Conservation (phyloP, 2,113 vertebrate genomes). For the Cyphomyrus discorhynchus region DNA sequence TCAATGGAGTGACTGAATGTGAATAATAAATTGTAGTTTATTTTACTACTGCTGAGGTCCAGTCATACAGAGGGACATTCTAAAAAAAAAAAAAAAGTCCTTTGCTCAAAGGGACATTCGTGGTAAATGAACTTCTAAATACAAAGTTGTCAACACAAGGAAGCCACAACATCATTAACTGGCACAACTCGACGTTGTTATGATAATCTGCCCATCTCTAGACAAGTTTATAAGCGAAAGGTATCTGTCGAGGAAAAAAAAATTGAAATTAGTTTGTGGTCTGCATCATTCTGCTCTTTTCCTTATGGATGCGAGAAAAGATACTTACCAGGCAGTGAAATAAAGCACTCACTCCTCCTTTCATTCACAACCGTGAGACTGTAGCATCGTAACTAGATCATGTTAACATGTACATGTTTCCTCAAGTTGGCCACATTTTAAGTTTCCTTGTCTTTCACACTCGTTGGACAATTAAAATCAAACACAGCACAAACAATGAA, state of each 20-base stretch:
- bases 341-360: not conserved
- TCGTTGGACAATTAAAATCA: constrained; percentile 63
- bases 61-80: not conserved
- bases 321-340: not conserved
- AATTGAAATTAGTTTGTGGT: not conserved
- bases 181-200: not conserved
- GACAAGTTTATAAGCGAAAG: not conserved
- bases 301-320: not conserved
- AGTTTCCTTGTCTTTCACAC: constrained; percentile 34
- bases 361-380: not conserved
- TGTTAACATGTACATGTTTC: constrained; percentile 26
- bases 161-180: not conserved
- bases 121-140: not conserved
- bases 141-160: not conserved
- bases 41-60: not conserved
- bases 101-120: not conserved
- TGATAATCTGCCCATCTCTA: not conserved
- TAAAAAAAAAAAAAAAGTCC: not conserved
- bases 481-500: constrained; percentile 61
- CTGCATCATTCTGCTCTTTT: constrained; percentile 10
- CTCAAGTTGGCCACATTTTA: constrained; percentile 30
- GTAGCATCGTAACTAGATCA: not conserved
- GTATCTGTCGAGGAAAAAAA: not conserved
- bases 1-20: not conserved
- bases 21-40: not conserved